Percentiles rank a stretch among this genome's conserved stretches.
These are phyloP conservation scores for Argyra leucocephala DNA, from an alignment of 2,888 invertebrate species.

Conservation along the genomic window DNA sequence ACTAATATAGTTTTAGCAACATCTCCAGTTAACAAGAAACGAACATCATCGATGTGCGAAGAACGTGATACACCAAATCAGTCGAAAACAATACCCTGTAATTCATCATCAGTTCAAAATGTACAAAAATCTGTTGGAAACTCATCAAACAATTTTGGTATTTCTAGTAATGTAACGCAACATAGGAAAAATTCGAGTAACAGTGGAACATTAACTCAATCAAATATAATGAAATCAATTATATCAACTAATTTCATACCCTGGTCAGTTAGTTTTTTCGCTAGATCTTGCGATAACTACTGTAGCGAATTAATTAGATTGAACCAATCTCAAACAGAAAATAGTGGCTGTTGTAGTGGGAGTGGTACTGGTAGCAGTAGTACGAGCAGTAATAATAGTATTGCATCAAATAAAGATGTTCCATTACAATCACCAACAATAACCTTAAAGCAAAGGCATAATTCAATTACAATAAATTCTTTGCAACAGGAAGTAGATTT, in stretches of 20 bases:
- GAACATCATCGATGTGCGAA: constrained; percentile 39
- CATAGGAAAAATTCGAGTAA: background rate
- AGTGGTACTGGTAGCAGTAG: background rate
- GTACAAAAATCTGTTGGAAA: constrained; percentile 9
- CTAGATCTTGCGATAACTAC: constrained; percentile 43
- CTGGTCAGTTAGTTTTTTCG: constrained; percentile 77
- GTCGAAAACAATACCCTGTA: constrained; percentile 18
- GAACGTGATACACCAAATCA: constrained; percentile 32
- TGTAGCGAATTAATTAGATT: constrained; percentile 2
- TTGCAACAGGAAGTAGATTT: constrained; percentile 35
- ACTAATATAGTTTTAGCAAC: constrained; percentile 23
- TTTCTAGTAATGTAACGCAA: background rate
- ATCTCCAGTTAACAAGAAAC: constrained; percentile 26
- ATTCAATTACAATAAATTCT: constrained; percentile 24
- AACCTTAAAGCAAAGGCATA: background rate
- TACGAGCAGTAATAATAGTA: constrained; percentile 10
- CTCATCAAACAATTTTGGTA: background rate
- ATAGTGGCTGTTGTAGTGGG: background rate
- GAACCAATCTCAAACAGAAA: background rate
- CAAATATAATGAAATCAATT: constrained; percentile 47
- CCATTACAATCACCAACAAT: background rate
- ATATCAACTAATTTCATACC: constrained; percentile 71
- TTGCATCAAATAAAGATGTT: background rate
- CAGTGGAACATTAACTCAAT: background rate
- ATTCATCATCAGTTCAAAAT: constrained; percentile 15